A percentile compares a stretch with the other conserved stretches of the same genome.
These are phyloP conservation scores for Diachrysia chrysitis DNA, from an alignment of 2,888 invertebrate genomes.

Conservation along the genomic window DNA sequence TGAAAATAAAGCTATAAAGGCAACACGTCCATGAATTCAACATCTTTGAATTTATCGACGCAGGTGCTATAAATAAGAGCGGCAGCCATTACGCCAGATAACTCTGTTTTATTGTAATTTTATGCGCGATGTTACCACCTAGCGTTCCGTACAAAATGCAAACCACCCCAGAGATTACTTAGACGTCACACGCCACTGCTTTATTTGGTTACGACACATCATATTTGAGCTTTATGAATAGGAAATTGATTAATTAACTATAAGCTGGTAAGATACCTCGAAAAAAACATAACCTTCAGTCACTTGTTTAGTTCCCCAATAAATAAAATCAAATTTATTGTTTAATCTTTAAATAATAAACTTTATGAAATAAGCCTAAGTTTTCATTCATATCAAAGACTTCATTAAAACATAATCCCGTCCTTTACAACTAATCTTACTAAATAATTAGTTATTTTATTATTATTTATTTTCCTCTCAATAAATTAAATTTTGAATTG, in stretches of 20 bases:
- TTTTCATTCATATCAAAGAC: no score
- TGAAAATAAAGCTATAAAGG: constrained; percentile 52
- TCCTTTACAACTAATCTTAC: no score
- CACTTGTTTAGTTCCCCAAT: no score
- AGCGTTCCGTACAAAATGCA: constrained; percentile 58
- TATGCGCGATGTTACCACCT: constrained; percentile 76
- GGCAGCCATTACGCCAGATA: constrained; percentile 75
- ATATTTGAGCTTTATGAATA: not conserved
- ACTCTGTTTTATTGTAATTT: constrained; percentile 82
- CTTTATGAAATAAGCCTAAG: no score
- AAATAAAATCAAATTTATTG: no score
- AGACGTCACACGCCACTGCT: constrained; percentile 43
- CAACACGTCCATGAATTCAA: constrained; percentile 53
- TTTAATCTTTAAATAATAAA: no score
- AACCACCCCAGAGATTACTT: constrained; percentile 62
- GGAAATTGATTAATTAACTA: not conserved
- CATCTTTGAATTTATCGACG: constrained; percentile 62
- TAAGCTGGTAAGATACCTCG: no score
- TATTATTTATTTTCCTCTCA: no score
- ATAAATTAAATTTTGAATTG: no score
- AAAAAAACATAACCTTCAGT: no score
- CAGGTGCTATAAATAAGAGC: constrained; percentile 77
- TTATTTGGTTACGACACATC: constrained; percentile 45
- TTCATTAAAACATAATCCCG: no score
- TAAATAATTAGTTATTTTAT: no score